These are phyloP conservation scores for Keiferia lycopersicella DNA, from an alignment of 2,888 invertebrate genomes.

Conservation along the genomic window DNA sequence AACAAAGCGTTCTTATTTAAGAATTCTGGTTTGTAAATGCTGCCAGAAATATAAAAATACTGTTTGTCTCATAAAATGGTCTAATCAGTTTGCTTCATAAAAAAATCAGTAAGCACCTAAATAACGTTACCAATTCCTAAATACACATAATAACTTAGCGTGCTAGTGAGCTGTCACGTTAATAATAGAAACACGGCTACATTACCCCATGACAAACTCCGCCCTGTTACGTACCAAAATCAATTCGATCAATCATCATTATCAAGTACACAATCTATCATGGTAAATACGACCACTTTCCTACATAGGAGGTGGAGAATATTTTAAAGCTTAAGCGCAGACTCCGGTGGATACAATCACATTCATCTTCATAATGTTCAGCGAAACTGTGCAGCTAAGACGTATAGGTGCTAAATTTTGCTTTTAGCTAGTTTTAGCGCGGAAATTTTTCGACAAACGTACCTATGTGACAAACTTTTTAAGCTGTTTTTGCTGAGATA, in stretches of 20 bases:
- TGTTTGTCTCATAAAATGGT: no score
- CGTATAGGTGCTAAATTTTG: constrained; percentile 13
- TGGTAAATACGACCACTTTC: neutral
- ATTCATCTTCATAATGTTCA: constrained; percentile 14
- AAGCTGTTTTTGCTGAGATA: neutral
- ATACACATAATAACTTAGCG: neutral
- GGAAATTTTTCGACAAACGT: neutral
- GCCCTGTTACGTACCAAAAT: neutral
- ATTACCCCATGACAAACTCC: no score
- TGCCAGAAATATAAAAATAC: no score
- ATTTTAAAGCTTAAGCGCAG: constrained; percentile 1
- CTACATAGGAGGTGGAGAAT: neutral
- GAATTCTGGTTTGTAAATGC: no score
- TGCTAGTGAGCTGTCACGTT: neutral
- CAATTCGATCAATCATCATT: neutral
- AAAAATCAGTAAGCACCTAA: no score
- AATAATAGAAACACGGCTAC: neutral
- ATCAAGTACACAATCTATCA: constrained; percentile 8
- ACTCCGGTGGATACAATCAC: constrained; percentile 11
- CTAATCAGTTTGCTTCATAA: no score
- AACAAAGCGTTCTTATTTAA: no score
- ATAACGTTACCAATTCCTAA: neutral
- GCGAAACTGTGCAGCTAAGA: constrained; percentile 4
- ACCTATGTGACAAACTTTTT: neutral
- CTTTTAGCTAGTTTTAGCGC: neutral